Evolutionary conservation across 2,113 vertebrate genomes (phyloP), one percentile per base, ranked within the genome.

Genomic region (Ia io): DNA sequence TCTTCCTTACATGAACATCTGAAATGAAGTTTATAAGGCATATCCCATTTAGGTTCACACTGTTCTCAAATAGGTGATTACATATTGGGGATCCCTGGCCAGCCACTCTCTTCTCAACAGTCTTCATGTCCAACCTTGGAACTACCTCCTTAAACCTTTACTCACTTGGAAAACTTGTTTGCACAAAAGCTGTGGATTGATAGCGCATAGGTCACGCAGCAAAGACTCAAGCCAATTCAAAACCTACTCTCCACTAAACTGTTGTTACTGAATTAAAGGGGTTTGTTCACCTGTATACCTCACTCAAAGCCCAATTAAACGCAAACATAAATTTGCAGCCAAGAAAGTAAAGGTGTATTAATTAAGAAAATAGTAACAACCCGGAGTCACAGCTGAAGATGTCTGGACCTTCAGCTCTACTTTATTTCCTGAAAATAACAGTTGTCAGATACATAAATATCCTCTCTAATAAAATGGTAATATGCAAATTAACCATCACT

Each of bases 371-470:
- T 20, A n/a, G 47, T 18, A 5, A 9, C 47, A 77, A 51, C 30
- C 74, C 47, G 4, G 30, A 77, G 74, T n/a, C 30, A 96, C 97
- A 98, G 97, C 97, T 98, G 97, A 98, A 95, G 97, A 94, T 74
- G 95, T 93, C 97, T 98, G 97, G 98, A 97, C 98, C 88, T 95
- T 98, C 96, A 98, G 97, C 97, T 98, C 97, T 94, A 89, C 65
- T 97, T 97, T 97, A 98, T 97, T 98, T 98, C 95, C 90, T 98
- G 96, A 97, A 98, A 98, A 97, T 98, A 98, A 98, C 96, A 98
- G 98, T 97, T 98, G 98, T 97, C 95, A 97, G 94, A 97, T 97
- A 95, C 96, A 97, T 98, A 98, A 97, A 97, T 96, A 98, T n/a
- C n/a, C n/a, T n/a, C n/a, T n/a, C n/a, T n/a, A n/a, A n/a, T n/a